Conservation (phyloP, 2,113 vertebrate species). For the Spilogale gracilis region DNA sequence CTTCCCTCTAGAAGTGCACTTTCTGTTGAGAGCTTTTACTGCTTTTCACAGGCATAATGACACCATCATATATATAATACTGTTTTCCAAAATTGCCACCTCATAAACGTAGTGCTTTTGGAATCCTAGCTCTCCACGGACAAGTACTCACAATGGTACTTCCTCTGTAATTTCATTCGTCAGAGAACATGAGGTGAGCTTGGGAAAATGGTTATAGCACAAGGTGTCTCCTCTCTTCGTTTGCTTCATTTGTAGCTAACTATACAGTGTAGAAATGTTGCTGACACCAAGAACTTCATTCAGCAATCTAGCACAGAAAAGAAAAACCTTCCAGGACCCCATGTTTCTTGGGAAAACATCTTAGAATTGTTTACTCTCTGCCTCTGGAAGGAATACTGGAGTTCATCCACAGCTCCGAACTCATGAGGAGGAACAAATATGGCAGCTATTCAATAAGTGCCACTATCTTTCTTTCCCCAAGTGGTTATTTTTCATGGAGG, state of each 20-base stretch:
- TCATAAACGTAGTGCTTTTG: constrained; percentile 26
- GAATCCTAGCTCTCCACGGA: not conserved
- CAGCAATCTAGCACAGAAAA: not conserved
- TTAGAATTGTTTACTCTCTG: not conserved
- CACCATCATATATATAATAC: not conserved
- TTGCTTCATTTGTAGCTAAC: constrained; percentile 7
- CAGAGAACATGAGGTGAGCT: not conserved
- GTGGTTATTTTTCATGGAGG: not conserved
- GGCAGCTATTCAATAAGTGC: not conserved
- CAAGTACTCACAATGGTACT: not conserved
- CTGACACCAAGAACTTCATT: not conserved
- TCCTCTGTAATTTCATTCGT: not conserved
- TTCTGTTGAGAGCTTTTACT: not conserved
- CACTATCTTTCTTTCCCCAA: not conserved
- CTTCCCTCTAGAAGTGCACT: not conserved
- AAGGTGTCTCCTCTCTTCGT: not conserved
- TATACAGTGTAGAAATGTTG: not conserved
- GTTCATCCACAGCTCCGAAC: not conserved
- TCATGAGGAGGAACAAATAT: not conserved
- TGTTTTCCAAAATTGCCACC: constrained; percentile 7
- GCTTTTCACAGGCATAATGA: not conserved
- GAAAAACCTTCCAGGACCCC: not conserved
- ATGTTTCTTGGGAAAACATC: not conserved
- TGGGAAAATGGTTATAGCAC: not conserved
- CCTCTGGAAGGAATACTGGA: not conserved